Base-by-base conservation (phyloP, 1,140 invertebrate genomes). In the Mya arenaria region DNA sequence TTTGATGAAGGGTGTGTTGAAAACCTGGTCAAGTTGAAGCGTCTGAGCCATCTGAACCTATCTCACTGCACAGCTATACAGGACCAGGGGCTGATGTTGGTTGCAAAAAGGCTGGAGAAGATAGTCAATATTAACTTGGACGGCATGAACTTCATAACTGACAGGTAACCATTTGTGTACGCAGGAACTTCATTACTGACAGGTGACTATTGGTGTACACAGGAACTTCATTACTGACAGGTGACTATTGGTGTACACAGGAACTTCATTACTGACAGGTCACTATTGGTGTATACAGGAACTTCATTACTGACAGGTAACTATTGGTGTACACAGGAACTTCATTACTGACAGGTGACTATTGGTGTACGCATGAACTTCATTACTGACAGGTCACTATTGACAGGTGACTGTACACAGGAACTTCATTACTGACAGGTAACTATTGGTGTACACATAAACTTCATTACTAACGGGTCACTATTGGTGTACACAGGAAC, bases 131-230 rank as follows among this genome's bases (percentile, higher is more conserved):
- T 80, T 17, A 80, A 80, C 41, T 32, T 80, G 63, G 77, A 80
- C 62, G 77, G 77, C 44, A 80, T 69, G n/a, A 41, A 41, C 36
- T 80, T 68, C 17, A 68, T 80, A 0, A 80, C 77, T 39, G 77
- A 80, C 66, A 80, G 77, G 77, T 80, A 63, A 28, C 10, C 28
- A 48, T 44, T 39, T 44, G 1, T 37, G 1, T 37, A 19, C 39
- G 32, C 19, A 60, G 8, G 25, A 15, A 8, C 10, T 15, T 60
- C 15, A 60, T 23, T 25, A 23, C 58, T 25, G 30, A 62, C 25
- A 19, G 8, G 25, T 10, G 6, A 19, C 15, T 13, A 60, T 48
- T 13, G 19, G 10, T 48, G 41, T 48, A n/a, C 19, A 48, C 41
- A 48, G 10, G 10, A 10, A 48, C 41, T 48, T 10, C 19, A 48